Base-by-base conservation (phyloP, 2,888 invertebrate species). In the Drosophila meridiana region DNA sequence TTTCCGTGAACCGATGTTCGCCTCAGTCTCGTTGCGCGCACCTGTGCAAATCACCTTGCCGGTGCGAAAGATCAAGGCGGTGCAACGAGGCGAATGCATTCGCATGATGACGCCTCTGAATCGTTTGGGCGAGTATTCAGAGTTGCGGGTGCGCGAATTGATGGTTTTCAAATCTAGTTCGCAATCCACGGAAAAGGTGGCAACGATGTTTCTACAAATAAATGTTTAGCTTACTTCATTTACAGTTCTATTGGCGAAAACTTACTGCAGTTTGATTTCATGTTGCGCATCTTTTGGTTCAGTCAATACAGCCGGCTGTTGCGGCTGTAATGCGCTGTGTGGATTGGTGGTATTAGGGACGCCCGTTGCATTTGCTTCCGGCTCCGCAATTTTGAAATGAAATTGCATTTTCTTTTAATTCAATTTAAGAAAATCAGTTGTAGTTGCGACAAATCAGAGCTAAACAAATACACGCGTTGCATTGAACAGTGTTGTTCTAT, bases 51-150 rank as follows among this genome's bases (percentile, higher is more conserved):
- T 96, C 61, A 97, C 94, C 94, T 97, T 97, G 0, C 97, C 97
- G 8, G 97, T 96, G 81, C 95, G 94, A 85, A 95, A 95, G 43
- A 96, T 95, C 28, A 96, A 91, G 11, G 96, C 96, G 4, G 96
- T 96, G 34, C 96, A 95, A 82, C 96, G 94, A 0, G 97, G 97
- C 76, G 96, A 96, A 60, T 96, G 93, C 91, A 97, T 96, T 90
- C 96, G 95, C 97, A 97, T 97, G 0, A 97, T 95, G 20, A 97
- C 95, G 13, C 97, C 97, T 88, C 96, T 96, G 91, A 97, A 97
- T 79, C 97, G 94, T 7, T 96, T 95, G 9, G 97, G 97, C 89
- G 96, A 97, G 85, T 97, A 97, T 92, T 97, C 97, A 0, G 97
- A 96, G 92, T 96, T 97, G 76, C 97, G 94, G 4, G 97, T 97